A percentile compares a stretch with the other conserved stretches of the same genome.
Evolutionary conservation across 2,888 invertebrate genomes (phyloP).

Genomic region (Erebia palarica): DNA sequence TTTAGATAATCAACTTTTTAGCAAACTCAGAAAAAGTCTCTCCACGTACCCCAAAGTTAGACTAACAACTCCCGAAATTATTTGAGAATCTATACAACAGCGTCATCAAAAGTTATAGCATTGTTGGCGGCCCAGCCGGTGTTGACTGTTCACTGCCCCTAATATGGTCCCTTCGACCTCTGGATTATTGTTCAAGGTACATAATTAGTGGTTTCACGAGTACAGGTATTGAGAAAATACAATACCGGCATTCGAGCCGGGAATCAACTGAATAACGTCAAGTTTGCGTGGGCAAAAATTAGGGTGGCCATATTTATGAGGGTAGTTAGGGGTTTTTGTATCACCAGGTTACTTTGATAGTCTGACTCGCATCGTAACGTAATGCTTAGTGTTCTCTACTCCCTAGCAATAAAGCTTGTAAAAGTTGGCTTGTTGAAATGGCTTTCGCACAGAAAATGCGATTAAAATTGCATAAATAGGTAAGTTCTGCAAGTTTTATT

Average conservation of each 20-base stretch:
- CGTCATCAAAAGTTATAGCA: constrained; percentile 22
- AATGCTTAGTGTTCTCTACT: no score
- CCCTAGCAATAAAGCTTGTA: no score
- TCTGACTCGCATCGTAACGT: background rate
- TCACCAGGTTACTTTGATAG: background rate
- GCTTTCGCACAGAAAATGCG: no score
- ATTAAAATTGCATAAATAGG: no score
- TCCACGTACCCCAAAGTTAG: constrained; percentile 19
- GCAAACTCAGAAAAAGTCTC: background rate
- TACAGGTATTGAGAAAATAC: constrained; percentile 33
- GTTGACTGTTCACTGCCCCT: constrained; percentile 20
- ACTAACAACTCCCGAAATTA: constrained; percentile 20
- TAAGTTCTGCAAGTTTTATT: no score
- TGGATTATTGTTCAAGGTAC: constrained; percentile 21
- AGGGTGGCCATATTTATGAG: constrained; percentile 10
- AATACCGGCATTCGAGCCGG: constrained; percentile 22
- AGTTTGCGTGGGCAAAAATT: constrained; percentile 44
- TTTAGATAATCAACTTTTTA: background rate
- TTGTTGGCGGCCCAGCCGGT: constrained; percentile 20
- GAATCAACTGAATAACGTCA: constrained; percentile 54
- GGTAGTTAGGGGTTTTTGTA: background rate
- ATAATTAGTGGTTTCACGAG: constrained; percentile 21
- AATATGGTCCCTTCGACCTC: constrained; percentile 28
- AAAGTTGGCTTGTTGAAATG: no score
- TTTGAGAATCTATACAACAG: constrained; percentile 25